Evolutionary conservation across 2,888 invertebrate species (phyloP).

Genomic region (Acronicta aceris): DNA sequence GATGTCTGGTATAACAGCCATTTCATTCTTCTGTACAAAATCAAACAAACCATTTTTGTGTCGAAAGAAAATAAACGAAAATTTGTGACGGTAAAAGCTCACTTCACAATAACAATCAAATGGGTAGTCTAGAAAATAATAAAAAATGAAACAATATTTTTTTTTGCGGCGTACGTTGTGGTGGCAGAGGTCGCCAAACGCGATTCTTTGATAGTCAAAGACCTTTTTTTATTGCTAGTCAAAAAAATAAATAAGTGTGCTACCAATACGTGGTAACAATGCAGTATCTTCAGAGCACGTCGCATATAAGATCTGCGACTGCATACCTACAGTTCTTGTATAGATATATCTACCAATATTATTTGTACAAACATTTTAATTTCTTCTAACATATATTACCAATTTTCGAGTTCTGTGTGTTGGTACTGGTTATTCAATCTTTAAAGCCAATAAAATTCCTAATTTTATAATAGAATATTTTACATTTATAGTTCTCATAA

Average conservation of each 20-base stretch:
- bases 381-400: too few relatives aligned
- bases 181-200: not conserved
- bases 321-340: not conserved
- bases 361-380: too few relatives aligned
- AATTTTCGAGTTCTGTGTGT: too few relatives aligned
- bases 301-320: constrained; percentile 15
- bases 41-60: not conserved
- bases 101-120: not conserved
- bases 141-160: not conserved
- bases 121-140: not conserved
- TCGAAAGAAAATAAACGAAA: not conserved
- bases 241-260: constrained; percentile 3
- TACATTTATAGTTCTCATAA: too few relatives aligned
- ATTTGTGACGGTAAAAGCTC: not conserved
- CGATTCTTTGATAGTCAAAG: constrained; percentile 8
- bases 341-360: not conserved
- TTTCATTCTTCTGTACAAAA: not conserved
- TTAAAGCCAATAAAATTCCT: too few relatives aligned
- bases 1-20: not conserved
- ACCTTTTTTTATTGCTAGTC: not conserved
- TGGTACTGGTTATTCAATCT: too few relatives aligned
- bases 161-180: not conserved
- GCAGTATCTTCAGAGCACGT: constrained; percentile 10
- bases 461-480: too few relatives aligned
- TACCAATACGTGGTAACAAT: not conserved